Conservation (phyloP, 2,113 vertebrate genomes). For the Carettochelys insculpta region DNA sequence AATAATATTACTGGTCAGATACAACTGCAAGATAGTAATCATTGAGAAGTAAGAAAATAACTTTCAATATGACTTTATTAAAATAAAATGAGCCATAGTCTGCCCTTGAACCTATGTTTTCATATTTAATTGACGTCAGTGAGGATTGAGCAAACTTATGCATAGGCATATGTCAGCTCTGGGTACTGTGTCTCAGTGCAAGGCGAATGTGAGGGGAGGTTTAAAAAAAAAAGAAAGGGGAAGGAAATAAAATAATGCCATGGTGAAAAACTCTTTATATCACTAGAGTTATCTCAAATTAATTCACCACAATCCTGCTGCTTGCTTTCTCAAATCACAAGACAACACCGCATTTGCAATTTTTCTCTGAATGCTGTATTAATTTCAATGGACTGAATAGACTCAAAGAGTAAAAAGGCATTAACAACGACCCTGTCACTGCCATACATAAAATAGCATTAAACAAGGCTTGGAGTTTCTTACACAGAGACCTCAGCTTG, state of each 20-base stretch:
- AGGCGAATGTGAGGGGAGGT: not conserved
- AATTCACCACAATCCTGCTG: not conserved
- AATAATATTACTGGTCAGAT: not conserved
- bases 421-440: not conserved
- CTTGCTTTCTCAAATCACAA: slow-evolving; percentile 41
- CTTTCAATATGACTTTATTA: not conserved
- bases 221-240: not conserved
- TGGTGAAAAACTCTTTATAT: not conserved
- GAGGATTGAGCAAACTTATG: not conserved
- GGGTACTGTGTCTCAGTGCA: not conserved
- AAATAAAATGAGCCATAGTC: not conserved
- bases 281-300: not conserved
- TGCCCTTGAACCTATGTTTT: not conserved
- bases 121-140: not conserved
- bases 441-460: not conserved
- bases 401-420: not conserved
- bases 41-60: not conserved
- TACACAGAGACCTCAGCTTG: not conserved
- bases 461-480: not conserved
- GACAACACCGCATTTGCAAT: not conserved
- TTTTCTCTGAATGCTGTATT: slow-evolving; percentile 18
- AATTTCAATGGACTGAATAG: not conserved
- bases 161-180: not conserved
- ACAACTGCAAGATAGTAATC: not conserved
- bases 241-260: not conserved